Evolutionary conservation across 2,797 vertebrate species (phyloP).

Genomic region (Premnoplex brunnescens): DNA sequence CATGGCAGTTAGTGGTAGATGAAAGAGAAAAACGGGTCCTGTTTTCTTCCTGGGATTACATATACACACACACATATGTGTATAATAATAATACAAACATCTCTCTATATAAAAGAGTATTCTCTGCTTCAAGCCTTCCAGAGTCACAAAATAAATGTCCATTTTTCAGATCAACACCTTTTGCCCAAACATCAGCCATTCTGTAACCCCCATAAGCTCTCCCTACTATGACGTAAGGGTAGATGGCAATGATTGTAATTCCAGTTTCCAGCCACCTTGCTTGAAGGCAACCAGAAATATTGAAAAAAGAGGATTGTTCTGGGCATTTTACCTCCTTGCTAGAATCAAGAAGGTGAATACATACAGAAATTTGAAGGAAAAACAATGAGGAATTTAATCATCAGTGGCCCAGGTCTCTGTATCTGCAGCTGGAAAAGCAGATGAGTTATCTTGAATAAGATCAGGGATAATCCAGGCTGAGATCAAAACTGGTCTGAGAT

Average conservation of each 20-base stretch:
- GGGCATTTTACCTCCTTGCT: neutral
- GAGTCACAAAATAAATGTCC: neutral
- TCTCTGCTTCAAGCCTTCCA: neutral
- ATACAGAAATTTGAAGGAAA: conserved; percentile 55
- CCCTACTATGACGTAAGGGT: neutral
- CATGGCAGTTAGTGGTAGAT: neutral
- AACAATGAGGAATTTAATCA: conserved; percentile 32
- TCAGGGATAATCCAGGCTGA: neutral
- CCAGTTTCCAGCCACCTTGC: conserved; percentile 31
- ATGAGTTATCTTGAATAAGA: neutral
- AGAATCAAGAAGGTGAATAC: neutral
- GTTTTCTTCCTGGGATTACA: neutral
- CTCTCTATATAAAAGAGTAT: neutral
- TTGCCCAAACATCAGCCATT: neutral
- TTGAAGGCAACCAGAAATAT: conserved; percentile 59
- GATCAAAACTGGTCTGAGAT: conserved; percentile 10
- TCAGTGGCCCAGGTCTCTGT: neutral
- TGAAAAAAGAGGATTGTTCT: conserved; percentile 55
- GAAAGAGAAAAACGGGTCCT: neutral
- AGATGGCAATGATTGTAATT: conserved; percentile 21
- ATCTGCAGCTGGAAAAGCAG: neutral
- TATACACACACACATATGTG: no score
- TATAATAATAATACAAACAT: neutral
- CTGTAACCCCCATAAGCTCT: conserved; percentile 33
- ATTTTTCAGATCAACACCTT: neutral